These are phyloP conservation scores for Limnephilus rhombicus DNA, from an alignment of 2,888 invertebrate genomes.

Conservation along the genomic window DNA sequence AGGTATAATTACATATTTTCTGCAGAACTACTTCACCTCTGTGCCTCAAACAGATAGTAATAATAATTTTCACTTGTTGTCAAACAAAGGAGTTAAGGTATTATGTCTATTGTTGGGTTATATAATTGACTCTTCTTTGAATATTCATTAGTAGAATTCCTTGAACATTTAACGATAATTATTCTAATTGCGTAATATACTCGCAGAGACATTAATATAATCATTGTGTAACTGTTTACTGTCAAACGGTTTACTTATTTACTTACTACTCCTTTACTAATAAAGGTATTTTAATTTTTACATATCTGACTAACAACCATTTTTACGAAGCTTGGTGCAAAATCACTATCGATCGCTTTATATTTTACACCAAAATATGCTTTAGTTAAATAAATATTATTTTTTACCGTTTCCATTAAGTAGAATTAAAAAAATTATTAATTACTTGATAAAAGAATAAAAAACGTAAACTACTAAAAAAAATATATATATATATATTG, in stretches of 20 bases:
- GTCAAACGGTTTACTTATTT: neutral
- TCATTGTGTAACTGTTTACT: neutral
- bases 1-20: neutral
- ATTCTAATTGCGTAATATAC: slow-evolving; percentile 13
- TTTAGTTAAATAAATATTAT: no score
- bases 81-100: neutral
- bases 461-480: no score
- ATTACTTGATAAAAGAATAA: no score
- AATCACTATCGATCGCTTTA: no score
- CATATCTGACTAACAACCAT: neutral
- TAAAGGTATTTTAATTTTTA: no score
- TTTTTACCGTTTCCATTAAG: no score
- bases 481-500: no score
- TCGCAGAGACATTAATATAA: neutral
- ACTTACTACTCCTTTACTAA: no score
- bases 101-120: slow-evolving; percentile 12
- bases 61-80: neutral
- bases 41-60: neutral
- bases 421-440: no score
- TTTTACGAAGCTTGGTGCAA: no score
- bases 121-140: slow-evolving; percentile 22
- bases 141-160: slow-evolving; percentile 24
- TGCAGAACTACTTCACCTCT: neutral
- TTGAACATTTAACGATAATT: slow-evolving; percentile 14
- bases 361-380: no score